These are phyloP conservation scores for Megaleporinus macrocephalus DNA, from an alignment of 2,113 vertebrate genomes.

Conservation along the genomic window DNA sequence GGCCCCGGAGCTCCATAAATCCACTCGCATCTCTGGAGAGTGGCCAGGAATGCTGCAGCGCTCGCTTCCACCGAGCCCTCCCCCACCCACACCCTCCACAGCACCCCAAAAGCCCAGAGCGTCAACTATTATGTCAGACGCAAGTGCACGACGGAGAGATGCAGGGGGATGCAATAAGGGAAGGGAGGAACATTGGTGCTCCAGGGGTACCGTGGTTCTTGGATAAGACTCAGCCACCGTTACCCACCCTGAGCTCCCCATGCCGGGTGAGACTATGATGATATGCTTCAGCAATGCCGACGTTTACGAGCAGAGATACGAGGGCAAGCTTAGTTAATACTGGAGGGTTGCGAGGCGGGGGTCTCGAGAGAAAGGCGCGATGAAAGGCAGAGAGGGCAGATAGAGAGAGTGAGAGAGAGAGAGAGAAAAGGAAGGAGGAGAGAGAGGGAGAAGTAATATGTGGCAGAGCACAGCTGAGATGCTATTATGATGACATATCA, in stretches of 20 bases:
- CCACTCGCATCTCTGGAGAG: constrained; percentile 56
- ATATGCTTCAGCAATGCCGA: constrained; percentile 40
- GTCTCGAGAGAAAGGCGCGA: constrained; percentile 18
- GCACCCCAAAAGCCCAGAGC: background rate
- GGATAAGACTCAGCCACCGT: constrained; percentile 9
- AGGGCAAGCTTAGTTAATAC: constrained; percentile 1
- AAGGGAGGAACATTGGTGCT: constrained; percentile 5
- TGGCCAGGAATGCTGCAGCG: constrained; percentile 43
- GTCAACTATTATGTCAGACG: constrained; percentile 28
- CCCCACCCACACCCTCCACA: background rate
- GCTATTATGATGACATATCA: constrained; percentile 52
- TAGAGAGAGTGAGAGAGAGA: background rate
- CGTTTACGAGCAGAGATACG: constrained; percentile 19
- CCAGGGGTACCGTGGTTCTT: background rate
- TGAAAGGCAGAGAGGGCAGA: constrained; percentile 23
- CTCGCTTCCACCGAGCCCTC: constrained; percentile 19
- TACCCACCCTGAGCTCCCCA: constrained; percentile 33
- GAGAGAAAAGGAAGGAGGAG: background rate
- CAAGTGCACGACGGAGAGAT: constrained; percentile 24
- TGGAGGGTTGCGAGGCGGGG: constrained; percentile 13
- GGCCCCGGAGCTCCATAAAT: constrained; percentile 52
- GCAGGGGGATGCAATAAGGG: constrained; percentile 12
- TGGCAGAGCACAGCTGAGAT: constrained; percentile 33
- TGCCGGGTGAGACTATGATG: constrained; percentile 57
- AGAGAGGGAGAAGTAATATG: constrained; percentile 21